phyloP scores from a whole-genome alignment of 2,797 vertebrate species.

The Enoplosus armatus region DNA sequence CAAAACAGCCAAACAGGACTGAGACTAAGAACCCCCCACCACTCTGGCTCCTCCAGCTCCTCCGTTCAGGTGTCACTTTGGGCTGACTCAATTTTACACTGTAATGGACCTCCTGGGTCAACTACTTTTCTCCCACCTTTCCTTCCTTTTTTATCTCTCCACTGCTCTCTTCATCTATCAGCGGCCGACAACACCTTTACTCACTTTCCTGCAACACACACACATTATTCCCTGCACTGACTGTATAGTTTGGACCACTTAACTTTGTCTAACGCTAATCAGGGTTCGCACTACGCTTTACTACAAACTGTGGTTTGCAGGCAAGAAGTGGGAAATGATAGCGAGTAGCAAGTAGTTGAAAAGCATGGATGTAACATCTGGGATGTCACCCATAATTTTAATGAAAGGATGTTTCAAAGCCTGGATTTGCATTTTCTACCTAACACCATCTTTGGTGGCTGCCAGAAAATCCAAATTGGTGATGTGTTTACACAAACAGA shows the following conservation, averaged over 20 bases:
- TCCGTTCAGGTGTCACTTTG: constrained; percentile 85
- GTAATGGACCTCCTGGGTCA: constrained; percentile 86
- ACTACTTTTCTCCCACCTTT: constrained; percentile 74
- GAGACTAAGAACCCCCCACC: constrained; percentile 69
- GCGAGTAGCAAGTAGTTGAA: constrained; percentile 1
- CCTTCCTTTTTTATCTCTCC: constrained; percentile 70
- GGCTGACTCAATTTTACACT: constrained; percentile 87
- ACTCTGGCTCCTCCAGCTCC: constrained; percentile 51
- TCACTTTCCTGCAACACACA: constrained; percentile 58
- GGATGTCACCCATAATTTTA: background rate
- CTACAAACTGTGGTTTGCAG: constrained; percentile 25
- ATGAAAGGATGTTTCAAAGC: background rate
- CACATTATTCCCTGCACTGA: constrained; percentile 49
- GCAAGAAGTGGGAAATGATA: background rate
- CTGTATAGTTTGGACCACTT: constrained; percentile 77
- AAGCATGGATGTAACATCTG: background rate
- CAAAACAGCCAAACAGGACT: constrained; percentile 79
- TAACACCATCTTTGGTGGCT: background rate
- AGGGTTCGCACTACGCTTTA: constrained; percentile 60
- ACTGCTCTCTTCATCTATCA: constrained; percentile 76
- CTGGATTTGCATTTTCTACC: background rate
- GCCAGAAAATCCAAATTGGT: background rate
- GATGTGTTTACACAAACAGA: background rate
- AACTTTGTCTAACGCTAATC: constrained; percentile 78
- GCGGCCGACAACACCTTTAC: constrained; percentile 65